Conservation (phyloP, 2,113 vertebrate species). For the Apteryx owenii region DNA sequence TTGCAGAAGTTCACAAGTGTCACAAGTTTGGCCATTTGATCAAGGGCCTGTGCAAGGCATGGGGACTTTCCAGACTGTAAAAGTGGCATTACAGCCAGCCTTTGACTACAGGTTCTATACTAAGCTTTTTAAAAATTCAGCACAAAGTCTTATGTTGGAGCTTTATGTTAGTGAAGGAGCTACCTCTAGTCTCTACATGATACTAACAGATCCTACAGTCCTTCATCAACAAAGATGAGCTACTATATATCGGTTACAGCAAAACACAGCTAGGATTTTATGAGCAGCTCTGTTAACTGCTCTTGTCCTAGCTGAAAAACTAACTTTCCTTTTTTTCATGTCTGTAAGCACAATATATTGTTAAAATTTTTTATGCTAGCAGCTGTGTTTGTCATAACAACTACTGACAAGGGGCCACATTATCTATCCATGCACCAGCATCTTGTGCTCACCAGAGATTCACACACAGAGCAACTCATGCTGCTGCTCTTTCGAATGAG, state of each 20-base stretch:
- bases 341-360: background rate
- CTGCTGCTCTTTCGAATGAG: background rate
- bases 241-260: background rate
- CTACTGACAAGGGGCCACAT: too few species aligned
- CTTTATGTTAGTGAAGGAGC: background rate
- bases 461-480: background rate
- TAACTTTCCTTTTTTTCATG: background rate
- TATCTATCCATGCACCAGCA: background rate
- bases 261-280: background rate
- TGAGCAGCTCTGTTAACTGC: background rate
- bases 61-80: background rate
- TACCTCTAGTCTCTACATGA: background rate
- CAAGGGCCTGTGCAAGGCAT: background rate
- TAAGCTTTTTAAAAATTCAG: background rate
- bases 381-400: background rate
- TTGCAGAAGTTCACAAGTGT: too few species aligned
- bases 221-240: background rate
- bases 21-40: background rate
- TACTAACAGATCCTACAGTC: background rate
- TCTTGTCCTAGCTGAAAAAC: background rate
- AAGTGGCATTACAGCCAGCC: too few species aligned
- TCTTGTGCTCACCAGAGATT: background rate
- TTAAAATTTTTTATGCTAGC: background rate
- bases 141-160: background rate
- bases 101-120: background rate